Conservation (phyloP, 2,113 vertebrate genomes). For the Macheiramphus alcinus region DNA sequence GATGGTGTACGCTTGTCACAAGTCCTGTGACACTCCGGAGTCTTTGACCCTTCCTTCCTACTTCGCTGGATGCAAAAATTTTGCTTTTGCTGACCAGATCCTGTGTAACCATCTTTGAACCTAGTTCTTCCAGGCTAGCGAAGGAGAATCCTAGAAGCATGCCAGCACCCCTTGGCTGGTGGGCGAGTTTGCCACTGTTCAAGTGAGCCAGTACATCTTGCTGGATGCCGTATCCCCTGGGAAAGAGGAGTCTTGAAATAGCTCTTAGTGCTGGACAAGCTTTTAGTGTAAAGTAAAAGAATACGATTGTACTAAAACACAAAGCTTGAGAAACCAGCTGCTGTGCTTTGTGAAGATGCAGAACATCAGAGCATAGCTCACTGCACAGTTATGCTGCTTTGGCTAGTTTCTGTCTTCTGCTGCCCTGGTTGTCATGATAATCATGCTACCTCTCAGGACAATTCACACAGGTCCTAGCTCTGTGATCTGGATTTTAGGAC, state of each 20-base stretch:
- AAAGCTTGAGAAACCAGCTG: neutral
- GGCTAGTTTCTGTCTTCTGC: neutral
- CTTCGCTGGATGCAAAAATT: neutral
- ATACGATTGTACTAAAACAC: neutral
- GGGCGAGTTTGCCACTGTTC: neutral
- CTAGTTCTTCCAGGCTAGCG: neutral
- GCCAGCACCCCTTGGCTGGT: neutral
- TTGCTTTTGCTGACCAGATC: neutral
- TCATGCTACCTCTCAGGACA: neutral
- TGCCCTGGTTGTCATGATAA: neutral
- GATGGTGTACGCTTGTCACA: neutral
- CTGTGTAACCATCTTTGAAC: neutral
- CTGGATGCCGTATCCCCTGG: neutral
- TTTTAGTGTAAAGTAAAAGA: neutral
- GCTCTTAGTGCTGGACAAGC: neutral
- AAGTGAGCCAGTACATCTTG: neutral
- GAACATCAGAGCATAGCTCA: neutral
- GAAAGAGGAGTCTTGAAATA: neutral
- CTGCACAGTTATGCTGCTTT: neutral
- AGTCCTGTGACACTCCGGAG: neutral
- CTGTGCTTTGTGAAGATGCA: neutral
- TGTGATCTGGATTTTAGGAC: neutral
- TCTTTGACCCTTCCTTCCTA: neutral
- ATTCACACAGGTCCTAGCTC: neutral
- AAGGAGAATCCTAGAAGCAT: neutral